Conservation (phyloP, 2,113 vertebrate species). For the Papio anubis region DNA sequence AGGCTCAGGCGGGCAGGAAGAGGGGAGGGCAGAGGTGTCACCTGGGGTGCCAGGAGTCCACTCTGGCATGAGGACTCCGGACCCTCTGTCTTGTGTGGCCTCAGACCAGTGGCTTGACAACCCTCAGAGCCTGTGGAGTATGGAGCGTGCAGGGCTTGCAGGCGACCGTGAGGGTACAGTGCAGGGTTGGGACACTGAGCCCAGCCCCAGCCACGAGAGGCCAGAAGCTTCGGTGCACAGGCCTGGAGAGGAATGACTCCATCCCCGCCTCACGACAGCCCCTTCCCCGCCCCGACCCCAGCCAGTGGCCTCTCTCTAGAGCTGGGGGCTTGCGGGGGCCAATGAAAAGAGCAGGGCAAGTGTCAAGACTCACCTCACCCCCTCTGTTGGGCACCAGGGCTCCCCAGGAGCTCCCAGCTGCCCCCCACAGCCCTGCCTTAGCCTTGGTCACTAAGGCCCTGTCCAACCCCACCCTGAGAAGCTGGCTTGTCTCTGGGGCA, state of each 20-base stretch:
- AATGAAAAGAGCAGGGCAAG: background rate
- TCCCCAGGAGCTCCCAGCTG: background rate
- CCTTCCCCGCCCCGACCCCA: background rate
- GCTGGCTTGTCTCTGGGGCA: no score
- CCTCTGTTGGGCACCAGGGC: background rate
- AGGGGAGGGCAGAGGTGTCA: rapidly evolving
- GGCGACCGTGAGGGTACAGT: background rate
- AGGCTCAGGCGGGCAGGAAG: background rate
- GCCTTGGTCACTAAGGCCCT: rapidly evolving
- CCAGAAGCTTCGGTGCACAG: background rate
- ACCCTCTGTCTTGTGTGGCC: background rate
- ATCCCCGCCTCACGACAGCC: background rate
- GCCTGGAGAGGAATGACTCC: no score
- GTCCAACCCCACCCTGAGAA: background rate
- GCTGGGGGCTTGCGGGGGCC: no score
- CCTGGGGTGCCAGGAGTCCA: background rate
- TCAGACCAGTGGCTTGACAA: background rate
- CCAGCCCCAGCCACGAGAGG: background rate
- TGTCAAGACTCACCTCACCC: background rate
- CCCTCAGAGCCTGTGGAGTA: rapidly evolving
- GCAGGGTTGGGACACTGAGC: background rate
- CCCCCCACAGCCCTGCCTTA: background rate
- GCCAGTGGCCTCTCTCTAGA: background rate
- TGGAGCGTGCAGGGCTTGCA: background rate
- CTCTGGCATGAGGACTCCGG: rapidly evolving